Evolutionary conservation across 2,113 vertebrate genomes (phyloP).

Genomic region (Condylura cristata): DNA sequence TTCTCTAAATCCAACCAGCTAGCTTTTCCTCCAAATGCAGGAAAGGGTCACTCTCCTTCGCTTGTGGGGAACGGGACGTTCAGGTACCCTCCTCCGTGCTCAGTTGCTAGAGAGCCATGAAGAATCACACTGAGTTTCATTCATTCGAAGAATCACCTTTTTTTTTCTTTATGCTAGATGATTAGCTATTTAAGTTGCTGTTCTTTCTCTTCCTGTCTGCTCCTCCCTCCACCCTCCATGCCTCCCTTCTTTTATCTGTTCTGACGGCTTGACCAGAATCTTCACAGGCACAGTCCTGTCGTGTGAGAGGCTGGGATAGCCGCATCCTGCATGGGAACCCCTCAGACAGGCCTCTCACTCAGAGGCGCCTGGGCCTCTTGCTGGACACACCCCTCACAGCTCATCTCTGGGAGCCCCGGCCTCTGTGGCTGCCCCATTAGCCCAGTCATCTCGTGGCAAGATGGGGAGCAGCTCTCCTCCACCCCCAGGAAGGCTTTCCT

Average conservation of each 20-base stretch:
- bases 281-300: not conserved
- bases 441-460: not conserved
- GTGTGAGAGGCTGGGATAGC: not conserved
- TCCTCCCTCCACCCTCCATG: not conserved
- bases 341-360: not conserved
- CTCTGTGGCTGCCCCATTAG: not conserved
- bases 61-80: not conserved
- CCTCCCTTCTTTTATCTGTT: not conserved
- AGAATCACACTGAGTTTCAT: not conserved
- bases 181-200: not conserved
- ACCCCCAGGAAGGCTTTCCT: not conserved
- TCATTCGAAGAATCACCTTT: not conserved
- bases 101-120: not conserved
- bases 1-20: not conserved
- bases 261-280: not conserved
- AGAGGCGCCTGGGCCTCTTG: not conserved
- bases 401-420: not conserved
- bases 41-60: not conserved
- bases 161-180: too few relatives aligned
- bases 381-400: not conserved
- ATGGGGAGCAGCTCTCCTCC: not conserved
- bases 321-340: not conserved
- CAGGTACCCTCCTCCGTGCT: not conserved
- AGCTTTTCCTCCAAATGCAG: not conserved
- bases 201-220: not conserved